Conservation (phyloP, 2,113 vertebrate genomes). For the Hylia prasina region DNA sequence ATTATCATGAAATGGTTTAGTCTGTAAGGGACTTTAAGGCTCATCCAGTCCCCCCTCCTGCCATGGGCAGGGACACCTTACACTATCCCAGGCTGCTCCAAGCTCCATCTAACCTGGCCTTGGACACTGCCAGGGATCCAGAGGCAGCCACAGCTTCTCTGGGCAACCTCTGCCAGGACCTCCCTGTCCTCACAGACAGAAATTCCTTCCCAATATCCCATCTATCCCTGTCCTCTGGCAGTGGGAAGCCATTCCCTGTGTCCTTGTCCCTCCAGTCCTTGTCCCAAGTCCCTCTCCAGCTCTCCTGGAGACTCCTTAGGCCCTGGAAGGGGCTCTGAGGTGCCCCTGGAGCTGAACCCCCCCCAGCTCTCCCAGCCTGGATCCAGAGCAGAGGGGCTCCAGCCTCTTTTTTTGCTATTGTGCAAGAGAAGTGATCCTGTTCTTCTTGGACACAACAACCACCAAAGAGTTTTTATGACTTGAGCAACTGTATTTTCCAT, state of each 20-base stretch:
- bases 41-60: no score
- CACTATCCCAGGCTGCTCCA: fast-evolving
- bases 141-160: not conserved
- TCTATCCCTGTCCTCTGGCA: not conserved
- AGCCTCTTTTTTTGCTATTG: not conserved
- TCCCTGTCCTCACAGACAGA: fast-evolving
- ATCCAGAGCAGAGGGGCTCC: not conserved
- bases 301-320: not conserved
- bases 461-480: not conserved
- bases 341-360: fast-evolving
- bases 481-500: not conserved
- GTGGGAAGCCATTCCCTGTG: not conserved
- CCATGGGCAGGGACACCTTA: fast-evolving
- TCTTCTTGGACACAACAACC: not conserved
- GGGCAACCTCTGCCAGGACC: fast-evolving
- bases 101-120: fast-evolving
- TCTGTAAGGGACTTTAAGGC: fast-evolving
- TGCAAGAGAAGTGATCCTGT: not conserved
- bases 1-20: not conserved
- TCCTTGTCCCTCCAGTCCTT: not conserved
- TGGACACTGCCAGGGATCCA: not conserved
- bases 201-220: not conserved
- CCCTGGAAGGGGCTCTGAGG: fast-evolving
- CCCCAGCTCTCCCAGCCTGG: not conserved
- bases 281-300: not conserved